Base-by-base conservation (phyloP, 2,113 vertebrate species). In the Perccottus glenii region DNA sequence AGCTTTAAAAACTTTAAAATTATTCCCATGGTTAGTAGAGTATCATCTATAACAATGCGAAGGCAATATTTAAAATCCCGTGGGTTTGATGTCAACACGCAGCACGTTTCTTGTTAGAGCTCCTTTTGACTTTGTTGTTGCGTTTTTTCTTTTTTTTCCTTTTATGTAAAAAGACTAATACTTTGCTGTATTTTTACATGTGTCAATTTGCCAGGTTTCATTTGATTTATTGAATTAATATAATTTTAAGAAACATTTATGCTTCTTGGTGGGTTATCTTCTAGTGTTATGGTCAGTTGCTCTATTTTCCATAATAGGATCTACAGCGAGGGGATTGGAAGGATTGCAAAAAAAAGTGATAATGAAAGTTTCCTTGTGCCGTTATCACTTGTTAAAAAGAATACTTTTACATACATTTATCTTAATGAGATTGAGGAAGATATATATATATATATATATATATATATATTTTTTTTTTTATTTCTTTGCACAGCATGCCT, bases 1-100 rank as follows among this genome's bases (percentile, higher is more conserved):
- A 67, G 65, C 58, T 70, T 80, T 70, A 83, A 84, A 90, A 82
- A 87, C 72, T 33, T 64, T 57, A 64, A 67, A 75, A 86, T 85
- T 83, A 47, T 83, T 71, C 82, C 77, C 61, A 32, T 53, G 73
- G 78, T 86, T 68, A 61, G 61, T 66, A 87, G 81, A 32, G 78
- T 48, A 65, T 73, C 46, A 8, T 72, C 81, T 67, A 78, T 87
- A 86, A 58, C 75, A 60, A 47, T 73, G 58, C 56, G 59, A 60
- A 69, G 73, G 78, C 69, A 11, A 52, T 60, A 67, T 70, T 70
- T 73, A 75, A 74, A 67, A 38, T 12, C 62, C 75, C 65, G 60
- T 67, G 73, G 64, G 65, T 53, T 84, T 74, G 49, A 66, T 71
- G 70, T 81, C 57, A 68, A 66, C 49, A 66, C 64, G 4, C 57